These are phyloP conservation scores for Clusia tigrina DNA, from an alignment of 2,888 invertebrate species.

Conservation along the genomic window DNA sequence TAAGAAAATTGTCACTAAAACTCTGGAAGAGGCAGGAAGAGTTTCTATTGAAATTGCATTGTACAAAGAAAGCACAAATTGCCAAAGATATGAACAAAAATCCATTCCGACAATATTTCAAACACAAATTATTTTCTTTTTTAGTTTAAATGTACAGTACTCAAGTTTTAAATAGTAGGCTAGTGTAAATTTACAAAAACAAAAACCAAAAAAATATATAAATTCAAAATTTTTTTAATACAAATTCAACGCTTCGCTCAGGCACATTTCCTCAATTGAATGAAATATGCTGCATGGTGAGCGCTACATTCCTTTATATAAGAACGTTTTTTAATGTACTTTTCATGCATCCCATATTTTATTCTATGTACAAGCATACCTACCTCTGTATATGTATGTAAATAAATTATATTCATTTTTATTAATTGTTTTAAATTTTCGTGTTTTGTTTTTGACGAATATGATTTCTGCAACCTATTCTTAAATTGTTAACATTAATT, in stretches of 20 bases:
- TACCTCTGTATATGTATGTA: background rate
- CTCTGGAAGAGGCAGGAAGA: conserved; percentile 52
- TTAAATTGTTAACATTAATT: no score
- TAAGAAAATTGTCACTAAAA: background rate
- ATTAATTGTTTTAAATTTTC: conserved; percentile 1
- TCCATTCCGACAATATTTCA: conserved; percentile 14
- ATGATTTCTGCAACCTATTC: background rate
- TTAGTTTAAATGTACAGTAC: background rate
- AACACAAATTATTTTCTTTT: background rate
- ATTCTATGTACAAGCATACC: background rate
- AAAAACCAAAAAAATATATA: background rate
- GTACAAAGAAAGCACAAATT: background rate
- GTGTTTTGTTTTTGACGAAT: conserved; percentile 9
- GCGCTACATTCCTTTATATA: conserved; percentile 12
- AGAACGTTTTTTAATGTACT: background rate
- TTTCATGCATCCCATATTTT: background rate
- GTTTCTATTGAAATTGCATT: conserved; percentile 52
- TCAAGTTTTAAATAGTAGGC: conserved; percentile 20
- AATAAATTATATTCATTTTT: conserved; percentile 11
- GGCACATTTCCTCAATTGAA: background rate
- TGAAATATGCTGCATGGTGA: conserved; percentile 17
- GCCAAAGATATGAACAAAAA: conserved; percentile 16
- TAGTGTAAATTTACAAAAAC: conserved; percentile 9
- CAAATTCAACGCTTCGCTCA: background rate
- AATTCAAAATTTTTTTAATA: conserved; percentile 3